Conservation (phyloP, 2,888 invertebrate species). For the Nymphalis urticae region DNA sequence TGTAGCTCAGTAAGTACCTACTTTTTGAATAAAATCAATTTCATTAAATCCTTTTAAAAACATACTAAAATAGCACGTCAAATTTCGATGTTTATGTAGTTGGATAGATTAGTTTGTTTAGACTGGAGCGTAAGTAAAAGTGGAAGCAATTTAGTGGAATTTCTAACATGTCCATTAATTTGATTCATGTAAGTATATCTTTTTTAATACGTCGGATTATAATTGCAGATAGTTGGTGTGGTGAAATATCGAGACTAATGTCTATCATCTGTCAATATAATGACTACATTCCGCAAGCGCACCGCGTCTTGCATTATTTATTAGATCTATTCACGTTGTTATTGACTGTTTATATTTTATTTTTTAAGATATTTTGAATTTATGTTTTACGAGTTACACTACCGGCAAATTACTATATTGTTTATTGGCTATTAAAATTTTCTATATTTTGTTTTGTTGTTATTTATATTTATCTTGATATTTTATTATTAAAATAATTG, state of each 20-base stretch:
- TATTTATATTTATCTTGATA: no score
- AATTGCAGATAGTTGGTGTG: constrained; percentile 15
- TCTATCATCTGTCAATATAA: constrained; percentile 28
- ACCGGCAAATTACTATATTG: no score
- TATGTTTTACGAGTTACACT: no score
- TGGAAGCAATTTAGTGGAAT: constrained; percentile 14
- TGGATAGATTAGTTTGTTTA: neutral
- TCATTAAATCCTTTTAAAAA: no score
- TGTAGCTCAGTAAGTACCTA: no score
- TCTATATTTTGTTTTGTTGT: no score
- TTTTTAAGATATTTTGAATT: no score
- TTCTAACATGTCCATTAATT: constrained; percentile 22
- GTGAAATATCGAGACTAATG: constrained; percentile 11
- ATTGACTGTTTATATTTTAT: neutral
- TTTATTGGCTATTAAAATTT: no score
- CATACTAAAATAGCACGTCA: no score
- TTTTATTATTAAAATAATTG: no score
- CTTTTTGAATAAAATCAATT: no score
- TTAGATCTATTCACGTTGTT: neutral
- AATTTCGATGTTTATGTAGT: no score
- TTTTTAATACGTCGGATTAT: constrained; percentile 8
- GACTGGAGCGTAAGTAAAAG: constrained; percentile 15
- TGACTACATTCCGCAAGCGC: neutral
- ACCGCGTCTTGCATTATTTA: neutral
- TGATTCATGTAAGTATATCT: constrained; percentile 16